Percentiles rank a stretch among this genome's conserved stretches.
phyloP scores from a whole-genome alignment of 2,113 vertebrate species.

The Paratilapia polleni region DNA sequence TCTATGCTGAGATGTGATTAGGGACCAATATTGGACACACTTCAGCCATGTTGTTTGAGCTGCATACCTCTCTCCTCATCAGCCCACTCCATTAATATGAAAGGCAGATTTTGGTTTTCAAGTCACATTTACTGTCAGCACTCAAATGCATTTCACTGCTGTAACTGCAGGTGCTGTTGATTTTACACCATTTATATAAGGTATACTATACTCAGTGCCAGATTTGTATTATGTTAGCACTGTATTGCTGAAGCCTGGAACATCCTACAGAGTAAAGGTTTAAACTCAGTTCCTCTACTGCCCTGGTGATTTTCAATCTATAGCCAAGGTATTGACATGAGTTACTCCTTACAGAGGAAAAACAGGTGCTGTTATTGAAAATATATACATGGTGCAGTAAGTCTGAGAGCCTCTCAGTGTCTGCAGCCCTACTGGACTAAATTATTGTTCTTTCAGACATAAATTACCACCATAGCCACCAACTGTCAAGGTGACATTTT shows the following conservation, averaged over 20 bases:
- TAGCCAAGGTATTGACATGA: constrained; percentile 2
- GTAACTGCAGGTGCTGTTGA: background rate
- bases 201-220: background rate
- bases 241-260: background rate
- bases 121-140: background rate
- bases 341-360: background rate
- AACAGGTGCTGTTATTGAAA: background rate
- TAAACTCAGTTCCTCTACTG: background rate
- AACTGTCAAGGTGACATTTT: constrained; percentile 3
- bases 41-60: constrained; percentile 3
- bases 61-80: background rate
- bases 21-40: background rate
- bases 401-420: background rate
- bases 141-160: background rate
- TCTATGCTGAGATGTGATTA: background rate
- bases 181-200: background rate
- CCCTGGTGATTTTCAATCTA: background rate
- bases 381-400: constrained; percentile 12
- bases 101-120: constrained; percentile 4
- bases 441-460: constrained; percentile 20
- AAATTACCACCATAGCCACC: constrained; percentile 21
- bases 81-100: constrained; percentile 4
- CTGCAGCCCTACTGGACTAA: constrained; percentile 13
- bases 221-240: background rate
- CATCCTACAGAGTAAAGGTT: background rate